Evolutionary conservation across 2,888 invertebrate genomes (phyloP).

Genomic region (Rotaria socialis): DNA sequence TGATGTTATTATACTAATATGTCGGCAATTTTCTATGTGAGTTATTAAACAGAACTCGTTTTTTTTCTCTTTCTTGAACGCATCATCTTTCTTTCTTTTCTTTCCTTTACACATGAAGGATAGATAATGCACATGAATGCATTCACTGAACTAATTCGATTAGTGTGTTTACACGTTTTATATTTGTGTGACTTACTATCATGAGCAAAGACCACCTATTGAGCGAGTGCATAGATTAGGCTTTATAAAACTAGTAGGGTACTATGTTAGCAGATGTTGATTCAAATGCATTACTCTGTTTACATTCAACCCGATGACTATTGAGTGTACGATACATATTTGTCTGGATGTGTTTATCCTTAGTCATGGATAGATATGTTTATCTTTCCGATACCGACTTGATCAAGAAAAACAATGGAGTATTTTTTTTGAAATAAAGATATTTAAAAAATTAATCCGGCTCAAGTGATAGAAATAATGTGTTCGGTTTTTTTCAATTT

Average conservation of each 20-base stretch:
- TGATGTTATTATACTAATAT: background rate
- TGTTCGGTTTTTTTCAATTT: background rate
- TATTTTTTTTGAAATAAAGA: background rate
- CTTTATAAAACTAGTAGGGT: background rate
- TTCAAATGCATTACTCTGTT: background rate
- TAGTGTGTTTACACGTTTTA: background rate
- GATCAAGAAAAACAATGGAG: background rate
- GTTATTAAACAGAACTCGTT: too few species aligned
- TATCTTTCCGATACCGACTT: background rate
- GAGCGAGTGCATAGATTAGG: background rate
- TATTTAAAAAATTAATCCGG: background rate
- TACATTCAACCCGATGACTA: background rate
- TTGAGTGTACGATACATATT: background rate
- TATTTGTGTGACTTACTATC: background rate
- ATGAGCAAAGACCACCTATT: background rate
- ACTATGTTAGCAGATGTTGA: background rate
- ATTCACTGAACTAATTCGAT: background rate
- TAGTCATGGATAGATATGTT: background rate
- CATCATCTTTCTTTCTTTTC: background rate
- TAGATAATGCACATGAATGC: background rate
- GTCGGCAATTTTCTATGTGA: background rate
- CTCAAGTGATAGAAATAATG: background rate
- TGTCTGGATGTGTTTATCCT: background rate
- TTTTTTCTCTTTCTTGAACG: too few species aligned
- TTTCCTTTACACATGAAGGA: background rate